These are phyloP conservation scores for Pyralis farinalis DNA, from an alignment of 2,888 invertebrate genomes.

Conservation along the genomic window DNA sequence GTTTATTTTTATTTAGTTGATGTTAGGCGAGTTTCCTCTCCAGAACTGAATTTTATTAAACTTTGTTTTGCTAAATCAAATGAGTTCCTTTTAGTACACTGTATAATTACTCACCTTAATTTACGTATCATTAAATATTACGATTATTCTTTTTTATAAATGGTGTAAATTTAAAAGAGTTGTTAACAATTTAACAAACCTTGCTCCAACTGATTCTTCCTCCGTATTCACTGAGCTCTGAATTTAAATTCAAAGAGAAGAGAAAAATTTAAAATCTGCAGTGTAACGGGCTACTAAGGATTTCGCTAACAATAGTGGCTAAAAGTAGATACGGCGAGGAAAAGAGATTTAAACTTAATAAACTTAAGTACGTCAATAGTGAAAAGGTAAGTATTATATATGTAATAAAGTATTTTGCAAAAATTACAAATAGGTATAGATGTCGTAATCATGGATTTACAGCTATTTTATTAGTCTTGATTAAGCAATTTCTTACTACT, in stretches of 20 bases:
- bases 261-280: constrained; percentile 60
- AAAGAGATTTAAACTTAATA: too few relatives aligned
- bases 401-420: too few relatives aligned
- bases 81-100: neutral
- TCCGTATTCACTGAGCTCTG: constrained; percentile 48
- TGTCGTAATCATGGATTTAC: too few relatives aligned
- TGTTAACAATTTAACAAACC: constrained; percentile 36
- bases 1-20: constrained; percentile 33
- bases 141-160: neutral
- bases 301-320: constrained; percentile 28
- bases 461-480: too few relatives aligned
- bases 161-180: constrained; percentile 11
- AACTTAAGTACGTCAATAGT: too few relatives aligned
- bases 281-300: constrained; percentile 45
- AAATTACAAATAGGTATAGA: too few relatives aligned
- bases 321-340: neutral
- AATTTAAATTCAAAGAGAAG: constrained; percentile 49
- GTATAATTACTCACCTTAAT: neutral
- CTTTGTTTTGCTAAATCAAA: constrained; percentile 15
- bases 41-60: constrained; percentile 32
- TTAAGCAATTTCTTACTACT: too few relatives aligned
- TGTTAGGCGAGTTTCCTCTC: constrained; percentile 24
- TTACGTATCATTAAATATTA: neutral
- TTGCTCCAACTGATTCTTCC: constrained; percentile 37
- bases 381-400: too few relatives aligned